Percentiles rank a stretch among this genome's conserved stretches.
These are phyloP conservation scores for Heteronetta atricapilla DNA, from an alignment of 2,113 vertebrate genomes.

Conservation along the genomic window DNA sequence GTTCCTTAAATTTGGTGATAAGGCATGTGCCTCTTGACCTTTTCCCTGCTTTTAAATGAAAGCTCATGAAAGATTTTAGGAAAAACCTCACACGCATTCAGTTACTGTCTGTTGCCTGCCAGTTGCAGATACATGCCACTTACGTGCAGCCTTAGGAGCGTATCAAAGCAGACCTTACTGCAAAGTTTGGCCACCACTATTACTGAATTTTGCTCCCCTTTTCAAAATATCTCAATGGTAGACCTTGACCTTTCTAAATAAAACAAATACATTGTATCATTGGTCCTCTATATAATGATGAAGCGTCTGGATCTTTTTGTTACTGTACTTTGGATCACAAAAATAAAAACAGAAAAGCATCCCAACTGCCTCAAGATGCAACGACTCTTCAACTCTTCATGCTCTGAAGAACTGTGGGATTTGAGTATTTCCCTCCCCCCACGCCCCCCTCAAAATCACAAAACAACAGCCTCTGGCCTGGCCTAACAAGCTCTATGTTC, in stretches of 20 bases:
- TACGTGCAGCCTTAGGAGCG: neutral
- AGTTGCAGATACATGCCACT: neutral
- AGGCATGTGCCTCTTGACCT: neutral
- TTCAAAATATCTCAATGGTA: neutral
- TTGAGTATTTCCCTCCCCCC: neutral
- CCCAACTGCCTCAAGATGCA: neutral
- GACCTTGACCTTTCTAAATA: neutral
- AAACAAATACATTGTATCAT: neutral
- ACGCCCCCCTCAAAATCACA: neutral
- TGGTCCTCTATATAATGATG: neutral
- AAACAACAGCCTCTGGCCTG: neutral
- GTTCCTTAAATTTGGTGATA: neutral
- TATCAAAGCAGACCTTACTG: neutral
- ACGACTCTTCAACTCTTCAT: neutral
- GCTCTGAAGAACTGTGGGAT: neutral
- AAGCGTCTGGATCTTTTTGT: neutral
- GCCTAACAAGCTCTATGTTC: neutral
- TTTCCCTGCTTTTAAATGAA: neutral
- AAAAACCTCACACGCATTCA: neutral
- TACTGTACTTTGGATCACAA: neutral
- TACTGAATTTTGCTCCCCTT: neutral
- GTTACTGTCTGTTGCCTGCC: neutral
- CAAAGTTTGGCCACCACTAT: neutral
- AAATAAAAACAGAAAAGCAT: slow-evolving; percentile 30
- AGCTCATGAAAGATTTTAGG: neutral